phyloP scores from a whole-genome alignment of 2,888 invertebrate species.

The Napeogenes inachia region DNA sequence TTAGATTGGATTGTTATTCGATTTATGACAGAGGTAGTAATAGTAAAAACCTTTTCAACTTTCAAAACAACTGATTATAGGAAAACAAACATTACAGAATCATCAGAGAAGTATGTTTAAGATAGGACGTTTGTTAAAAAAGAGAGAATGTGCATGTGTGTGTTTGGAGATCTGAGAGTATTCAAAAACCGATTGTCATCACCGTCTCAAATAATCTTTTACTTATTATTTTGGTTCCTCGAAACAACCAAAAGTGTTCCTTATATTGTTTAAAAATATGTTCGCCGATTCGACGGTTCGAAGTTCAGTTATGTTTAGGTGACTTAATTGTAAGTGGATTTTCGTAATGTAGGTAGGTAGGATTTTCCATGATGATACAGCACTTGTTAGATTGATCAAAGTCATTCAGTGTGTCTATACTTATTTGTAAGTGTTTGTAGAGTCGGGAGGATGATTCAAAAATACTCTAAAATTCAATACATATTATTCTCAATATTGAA shows the following conservation, averaged over 20 bases:
- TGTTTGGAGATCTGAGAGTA: constrained; percentile 12
- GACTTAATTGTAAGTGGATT: constrained; percentile 4
- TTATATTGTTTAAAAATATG: constrained; percentile 11
- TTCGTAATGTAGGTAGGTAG: neutral
- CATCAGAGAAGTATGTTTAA: too few relatives aligned
- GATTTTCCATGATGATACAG: too few relatives aligned
- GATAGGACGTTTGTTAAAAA: too few relatives aligned
- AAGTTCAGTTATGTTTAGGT: constrained; percentile 12
- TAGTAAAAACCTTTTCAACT: too few relatives aligned
- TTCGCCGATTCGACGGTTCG: constrained; percentile 10
- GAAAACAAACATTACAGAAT: too few relatives aligned
- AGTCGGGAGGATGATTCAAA: constrained; percentile 1
- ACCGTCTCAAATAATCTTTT: constrained; percentile 10
- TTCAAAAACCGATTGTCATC: constrained; percentile 17
- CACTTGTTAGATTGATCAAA: constrained; percentile 10
- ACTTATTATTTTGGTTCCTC: constrained; percentile 16
- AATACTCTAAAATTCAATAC: too few relatives aligned
- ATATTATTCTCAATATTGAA: too few relatives aligned
- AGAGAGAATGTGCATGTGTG: too few relatives aligned
- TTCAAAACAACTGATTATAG: too few relatives aligned
- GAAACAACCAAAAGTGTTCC: constrained; percentile 14
- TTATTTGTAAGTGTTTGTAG: neutral
- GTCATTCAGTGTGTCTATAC: neutral
- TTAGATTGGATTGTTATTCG: too few relatives aligned
- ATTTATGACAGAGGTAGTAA: too few relatives aligned